Base-by-base conservation (phyloP, 2,888 invertebrate genomes). In the Diabrotica balteata region DNA sequence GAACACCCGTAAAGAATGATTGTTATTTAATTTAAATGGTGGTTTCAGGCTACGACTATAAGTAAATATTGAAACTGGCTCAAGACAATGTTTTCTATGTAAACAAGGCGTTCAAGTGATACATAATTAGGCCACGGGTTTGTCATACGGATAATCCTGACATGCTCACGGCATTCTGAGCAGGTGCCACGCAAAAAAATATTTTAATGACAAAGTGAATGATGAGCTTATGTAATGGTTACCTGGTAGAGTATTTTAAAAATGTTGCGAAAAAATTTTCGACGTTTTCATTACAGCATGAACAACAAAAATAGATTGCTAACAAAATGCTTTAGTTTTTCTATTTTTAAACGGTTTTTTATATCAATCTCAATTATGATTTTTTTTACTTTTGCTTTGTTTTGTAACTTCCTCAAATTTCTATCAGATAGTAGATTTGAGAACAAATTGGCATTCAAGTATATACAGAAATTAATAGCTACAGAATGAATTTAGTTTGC, bases 51-150 rank as follows among this genome's bases (percentile, higher is more conserved):
- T 17, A 51, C 52, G 17, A 54, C n/a, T 11, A 43, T 44, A 57
- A 46, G 67, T 67, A 67, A 69, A 67, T 82, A 81, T 82, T 82
- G 81, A 79, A 82, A 80, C 81, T 81, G 82, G 82, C 82, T 79
- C 79, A 77, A 75, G 76, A 79, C 77, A 74, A 55, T 82, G 82
- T 82, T 82, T 82, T 81, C 80, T 77, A 73, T 80, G 76, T 80
- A 82, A 82, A 82, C 82, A 82, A 77, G 75, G 75, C 75, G 76
- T 78, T 78, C 77, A 78, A 79, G 77, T 77, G 80, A 79, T 80
- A 80, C 77, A 76, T 77, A 80, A 80, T 80, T 79, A 78, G 79
- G 77, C 72, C 70, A 73, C 68, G 17, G 17, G 17, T 17, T 17
- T 17, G 17, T 17, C 17, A 17, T 17, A 17, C 70, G 67, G 72